Evolutionary conservation across 2,113 vertebrate species (phyloP), one percentile per base, ranked within the genome.

Genomic region (Zootoca vivipara): DNA sequence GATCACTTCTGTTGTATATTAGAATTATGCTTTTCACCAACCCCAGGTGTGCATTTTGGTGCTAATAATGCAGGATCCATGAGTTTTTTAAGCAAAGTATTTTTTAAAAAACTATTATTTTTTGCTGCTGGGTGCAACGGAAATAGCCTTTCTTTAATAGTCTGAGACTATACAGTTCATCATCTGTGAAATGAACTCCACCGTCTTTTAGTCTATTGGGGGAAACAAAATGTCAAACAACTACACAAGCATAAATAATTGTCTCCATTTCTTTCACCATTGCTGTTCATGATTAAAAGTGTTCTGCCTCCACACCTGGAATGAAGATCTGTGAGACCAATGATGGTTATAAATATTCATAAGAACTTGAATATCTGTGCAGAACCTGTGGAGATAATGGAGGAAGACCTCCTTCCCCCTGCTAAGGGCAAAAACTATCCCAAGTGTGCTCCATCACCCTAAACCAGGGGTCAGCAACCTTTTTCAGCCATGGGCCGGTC

Each of bases 141-240:
- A 94, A 94, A 62, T 20, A 62, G 18, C 18, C 58, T 62, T 62
- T 18, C 58, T 62, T 20, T 62, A 62, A 62, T 62, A 62, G 58
- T 62, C 58, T 62, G 58, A 62, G 18, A 62, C 58, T 62, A 93
- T 72, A 28, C 92, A 93, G 79, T 94, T 87, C 91, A 75, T 92
- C 93, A 94, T 84, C 80, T 93, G 93, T 84, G 90, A 91, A 94
- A 91, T 91, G 90, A 95, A 85, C 87, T 95, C 94, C 70, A 93
- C 69, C 93, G 89, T 93, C 94, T 91, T 86, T 82, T 73, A 38
- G 90, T 26, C 90, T 95, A 93, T 89, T 85, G 92, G 92, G 79
- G 79, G 87, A 93, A 90, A 88, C 86, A 92, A 92, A 92, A 89
- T 75, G 78, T 79, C 90, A 87, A 93, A 88, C 92, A 92, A 95